These are phyloP conservation scores for Drosophila ogumai DNA, from an alignment of 1,140 invertebrate species.

Conservation along the genomic window DNA sequence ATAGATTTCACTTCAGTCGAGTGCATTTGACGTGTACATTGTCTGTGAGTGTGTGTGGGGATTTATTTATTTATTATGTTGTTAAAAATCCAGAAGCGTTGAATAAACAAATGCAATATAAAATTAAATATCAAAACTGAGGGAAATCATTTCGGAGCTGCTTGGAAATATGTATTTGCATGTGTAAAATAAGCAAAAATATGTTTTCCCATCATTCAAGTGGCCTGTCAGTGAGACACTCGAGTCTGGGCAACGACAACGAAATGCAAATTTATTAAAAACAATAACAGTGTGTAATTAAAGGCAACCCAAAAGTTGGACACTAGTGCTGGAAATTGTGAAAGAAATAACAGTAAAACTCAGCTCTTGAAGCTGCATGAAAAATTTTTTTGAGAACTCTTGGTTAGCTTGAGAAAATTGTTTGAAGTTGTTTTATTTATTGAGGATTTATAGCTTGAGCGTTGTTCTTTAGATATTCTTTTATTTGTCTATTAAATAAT, in stretches of 20 bases:
- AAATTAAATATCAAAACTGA: slow-evolving; percentile 42
- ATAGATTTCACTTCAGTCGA: slow-evolving; percentile 57
- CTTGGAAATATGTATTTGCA: slow-evolving; percentile 51
- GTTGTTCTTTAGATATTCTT: neutral
- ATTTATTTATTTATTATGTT: slow-evolving; percentile 75
- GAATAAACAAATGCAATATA: slow-evolving; percentile 69
- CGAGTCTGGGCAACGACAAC: slow-evolving; percentile 27
- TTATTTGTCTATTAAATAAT: neutral
- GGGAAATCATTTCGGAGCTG: slow-evolving; percentile 14
- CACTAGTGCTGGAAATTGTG: slow-evolving; percentile 1
- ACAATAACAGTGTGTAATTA: slow-evolving; percentile 57
- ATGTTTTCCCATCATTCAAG: slow-evolving; percentile 45
- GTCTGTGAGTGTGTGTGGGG: slow-evolving; percentile 8
- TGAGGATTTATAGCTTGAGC: neutral
- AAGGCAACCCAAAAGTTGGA: slow-evolving; percentile 26
- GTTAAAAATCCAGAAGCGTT: slow-evolving; percentile 67
- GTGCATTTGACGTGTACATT: slow-evolving; percentile 40
- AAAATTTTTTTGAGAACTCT: neutral
- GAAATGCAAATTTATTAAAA: slow-evolving; percentile 49
- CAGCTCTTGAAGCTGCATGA: neutral
- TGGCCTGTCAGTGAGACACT: slow-evolving; percentile 53
- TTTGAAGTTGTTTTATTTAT: neutral
- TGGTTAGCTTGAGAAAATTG: neutral
- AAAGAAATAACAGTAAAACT: slow-evolving; percentile 1
- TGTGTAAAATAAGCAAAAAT: slow-evolving; percentile 60